A percentile compares a stretch with the other conserved stretches of the same genome.
These are phyloP conservation scores for Caenorhabditis sp. DNA, from an alignment of 2,888 invertebrate genomes.

Conservation along the genomic window DNA sequence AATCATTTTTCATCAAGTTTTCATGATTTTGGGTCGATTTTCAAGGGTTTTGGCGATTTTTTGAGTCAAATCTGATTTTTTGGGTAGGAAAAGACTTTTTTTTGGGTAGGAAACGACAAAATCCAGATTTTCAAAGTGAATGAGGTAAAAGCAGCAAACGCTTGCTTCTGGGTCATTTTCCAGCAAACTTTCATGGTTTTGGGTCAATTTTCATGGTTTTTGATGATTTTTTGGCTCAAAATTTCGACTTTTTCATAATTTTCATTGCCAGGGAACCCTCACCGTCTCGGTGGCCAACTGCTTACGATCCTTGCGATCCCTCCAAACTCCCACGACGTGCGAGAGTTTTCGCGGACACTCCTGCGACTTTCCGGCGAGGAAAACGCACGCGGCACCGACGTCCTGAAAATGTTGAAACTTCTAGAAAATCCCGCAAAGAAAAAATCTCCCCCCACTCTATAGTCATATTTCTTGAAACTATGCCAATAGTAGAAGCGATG, in stretches of 20 bases:
- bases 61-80: no score
- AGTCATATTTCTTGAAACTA: conserved; percentile 94
- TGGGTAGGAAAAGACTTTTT: no score
- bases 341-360: conserved; percentile 98
- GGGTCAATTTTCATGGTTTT: not conserved
- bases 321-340: conserved; percentile 95
- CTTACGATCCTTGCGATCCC: conserved; percentile 90
- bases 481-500: conserved; percentile 99
- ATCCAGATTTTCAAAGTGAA: no score
- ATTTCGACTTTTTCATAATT: not conserved
- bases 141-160: no score
- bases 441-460: conserved; percentile 64
- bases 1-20: not conserved
- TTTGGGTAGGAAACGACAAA: no score
- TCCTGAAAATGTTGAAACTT: no score
- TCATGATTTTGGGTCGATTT: not conserved
- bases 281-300: conserved; percentile 66
- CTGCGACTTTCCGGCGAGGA: conserved; percentile 98
- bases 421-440: no score
- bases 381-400: conserved; percentile 95
- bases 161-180: not conserved
- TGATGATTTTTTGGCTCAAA: not conserved
- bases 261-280: no score
- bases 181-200: not conserved
- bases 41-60: not conserved